A percentile compares a stretch with the other conserved stretches of the same genome.
Conservation (phyloP, 2,113 vertebrate species). For the Sitta europaea region DNA sequence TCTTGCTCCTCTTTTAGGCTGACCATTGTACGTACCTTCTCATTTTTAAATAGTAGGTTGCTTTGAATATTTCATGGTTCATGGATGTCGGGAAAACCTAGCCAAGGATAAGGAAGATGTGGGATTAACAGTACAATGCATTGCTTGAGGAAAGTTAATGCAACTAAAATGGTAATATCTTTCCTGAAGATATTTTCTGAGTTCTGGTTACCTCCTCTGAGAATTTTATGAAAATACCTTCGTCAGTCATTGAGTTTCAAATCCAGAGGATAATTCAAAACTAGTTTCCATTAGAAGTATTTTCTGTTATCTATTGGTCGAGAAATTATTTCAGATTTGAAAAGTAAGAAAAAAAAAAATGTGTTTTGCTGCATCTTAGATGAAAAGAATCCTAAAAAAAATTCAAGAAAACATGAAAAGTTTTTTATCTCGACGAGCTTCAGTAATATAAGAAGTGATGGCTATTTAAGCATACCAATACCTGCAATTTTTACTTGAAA, state of each 20-base stretch:
- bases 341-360: neutral
- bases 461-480: neutral
- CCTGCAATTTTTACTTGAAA: neutral
- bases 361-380: neutral
- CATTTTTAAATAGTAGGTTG: neutral
- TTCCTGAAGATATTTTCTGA: neutral
- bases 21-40: neutral
- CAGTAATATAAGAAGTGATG: neutral
- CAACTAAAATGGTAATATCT: neutral
- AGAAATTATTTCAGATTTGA: neutral
- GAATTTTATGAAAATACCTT: neutral
- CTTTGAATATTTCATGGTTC: neutral
- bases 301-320: neutral
- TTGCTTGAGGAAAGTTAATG: neutral
- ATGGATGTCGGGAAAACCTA: neutral
- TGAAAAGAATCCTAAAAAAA: neutral
- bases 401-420: neutral
- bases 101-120: neutral
- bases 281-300: neutral
- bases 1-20: neutral
- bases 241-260: neutral
- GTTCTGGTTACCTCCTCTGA: neutral
- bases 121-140: neutral
- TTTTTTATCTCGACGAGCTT: neutral
- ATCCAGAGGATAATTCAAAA: neutral